Conservation (phyloP, 2,113 vertebrate species). For the Platichthys flesus region DNA sequence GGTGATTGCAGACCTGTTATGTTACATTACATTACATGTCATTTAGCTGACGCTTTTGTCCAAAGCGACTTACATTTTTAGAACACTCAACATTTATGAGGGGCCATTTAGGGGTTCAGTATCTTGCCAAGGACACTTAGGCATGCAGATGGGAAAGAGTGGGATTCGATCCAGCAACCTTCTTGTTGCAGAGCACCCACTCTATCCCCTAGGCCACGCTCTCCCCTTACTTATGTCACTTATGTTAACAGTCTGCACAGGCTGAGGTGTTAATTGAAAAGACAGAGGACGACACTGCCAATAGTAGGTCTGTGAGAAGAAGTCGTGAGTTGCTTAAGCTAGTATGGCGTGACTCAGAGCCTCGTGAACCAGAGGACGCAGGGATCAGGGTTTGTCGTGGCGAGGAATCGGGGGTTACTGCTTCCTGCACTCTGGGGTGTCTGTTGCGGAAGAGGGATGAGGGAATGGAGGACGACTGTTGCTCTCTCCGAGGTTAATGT, state of each 20-base stretch:
- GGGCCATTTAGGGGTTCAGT: no score
- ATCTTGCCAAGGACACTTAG: no score
- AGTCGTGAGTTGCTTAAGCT: slow-evolving; percentile 11
- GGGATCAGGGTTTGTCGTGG: slow-evolving; percentile 46
- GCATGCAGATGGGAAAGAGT: no score
- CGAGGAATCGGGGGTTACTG: slow-evolving; percentile 24
- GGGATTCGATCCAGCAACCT: no score
- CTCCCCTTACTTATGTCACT: no score
- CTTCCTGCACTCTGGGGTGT: slow-evolving; percentile 31
- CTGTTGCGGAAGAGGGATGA: slow-evolving; percentile 55
- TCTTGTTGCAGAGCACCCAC: no score
- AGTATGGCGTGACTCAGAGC: slow-evolving; percentile 50
- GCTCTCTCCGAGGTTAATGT: slow-evolving; percentile 66
- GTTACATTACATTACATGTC: no score
- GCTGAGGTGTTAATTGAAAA: slow-evolving; percentile 14
- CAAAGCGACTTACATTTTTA: no score
- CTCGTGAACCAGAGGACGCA: slow-evolving; percentile 22
- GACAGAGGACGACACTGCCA: slow-evolving; percentile 19
- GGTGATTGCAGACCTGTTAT: neutral
- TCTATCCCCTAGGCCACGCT: no score
- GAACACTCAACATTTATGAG: no score
- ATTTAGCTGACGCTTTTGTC: no score
- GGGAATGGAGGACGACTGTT: slow-evolving; percentile 41
- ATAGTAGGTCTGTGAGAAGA: slow-evolving; percentile 27
- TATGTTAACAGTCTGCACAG: neutral